Conservation (phyloP, 2,113 vertebrate species). For the Rhodinocichla rosea region DNA sequence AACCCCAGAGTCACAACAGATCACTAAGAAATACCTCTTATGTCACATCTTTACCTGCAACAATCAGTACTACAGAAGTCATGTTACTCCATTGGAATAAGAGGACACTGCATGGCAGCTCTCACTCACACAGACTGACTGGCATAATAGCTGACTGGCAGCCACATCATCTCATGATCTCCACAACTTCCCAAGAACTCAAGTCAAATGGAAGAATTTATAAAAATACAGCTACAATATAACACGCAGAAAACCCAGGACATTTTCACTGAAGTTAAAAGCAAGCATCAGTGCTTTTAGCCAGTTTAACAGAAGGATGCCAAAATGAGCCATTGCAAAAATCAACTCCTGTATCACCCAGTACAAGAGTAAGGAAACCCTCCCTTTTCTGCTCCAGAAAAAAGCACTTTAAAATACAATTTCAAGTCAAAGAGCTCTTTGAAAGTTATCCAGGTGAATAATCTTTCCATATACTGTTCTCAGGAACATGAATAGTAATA, state of each 20-base stretch:
- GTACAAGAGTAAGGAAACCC: not conserved
- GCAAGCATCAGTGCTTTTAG: not conserved
- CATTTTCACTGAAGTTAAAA: not conserved
- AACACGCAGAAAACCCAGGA: not conserved
- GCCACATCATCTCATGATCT: not conserved
- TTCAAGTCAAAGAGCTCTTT: not conserved
- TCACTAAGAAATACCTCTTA: not conserved
- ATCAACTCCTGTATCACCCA: not conserved
- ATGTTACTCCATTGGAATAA: not conserved
- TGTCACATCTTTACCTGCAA: not conserved
- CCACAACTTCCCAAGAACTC: not conserved
- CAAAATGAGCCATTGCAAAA: not conserved
- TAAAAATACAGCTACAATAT: not conserved
- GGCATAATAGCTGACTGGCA: not conserved
- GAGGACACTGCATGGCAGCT: not conserved
- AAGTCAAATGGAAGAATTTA: not conserved
- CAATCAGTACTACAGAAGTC: not conserved
- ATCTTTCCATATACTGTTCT: not conserved
- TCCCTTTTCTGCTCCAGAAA: not conserved
- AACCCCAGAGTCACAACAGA: not conserved
- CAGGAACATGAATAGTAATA: not conserved
- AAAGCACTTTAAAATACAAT: not conserved
- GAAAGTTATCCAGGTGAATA: not conserved
- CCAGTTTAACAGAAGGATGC: not conserved
- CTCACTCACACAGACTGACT: not conserved